Evolutionary conservation across 1,140 invertebrate genomes (phyloP).

Genomic region (Drosophila asahinai): DNA sequence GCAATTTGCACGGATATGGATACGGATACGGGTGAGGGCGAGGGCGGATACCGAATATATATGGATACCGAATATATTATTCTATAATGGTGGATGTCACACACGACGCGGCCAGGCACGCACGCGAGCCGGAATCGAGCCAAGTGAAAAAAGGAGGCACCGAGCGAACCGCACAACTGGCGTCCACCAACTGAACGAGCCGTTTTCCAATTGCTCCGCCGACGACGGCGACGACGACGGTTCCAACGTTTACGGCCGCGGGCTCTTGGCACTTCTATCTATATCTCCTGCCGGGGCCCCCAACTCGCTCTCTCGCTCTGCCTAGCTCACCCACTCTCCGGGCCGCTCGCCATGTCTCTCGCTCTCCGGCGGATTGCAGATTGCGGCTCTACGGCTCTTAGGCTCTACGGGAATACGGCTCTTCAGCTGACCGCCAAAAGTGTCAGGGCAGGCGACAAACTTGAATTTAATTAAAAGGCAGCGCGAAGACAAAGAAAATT

Average conservation of each 20-base stretch:
- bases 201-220: conserved; percentile 55
- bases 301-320: conserved; percentile 25
- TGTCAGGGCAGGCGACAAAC: conserved; percentile 72
- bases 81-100: conserved; percentile 55
- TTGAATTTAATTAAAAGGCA: conserved; percentile 79
- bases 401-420: conserved; percentile 14
- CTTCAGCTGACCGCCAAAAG: conserved; percentile 65
- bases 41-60: neutral
- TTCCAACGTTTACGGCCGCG: conserved; percentile 27
- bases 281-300: conserved; percentile 52
- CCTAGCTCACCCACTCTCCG: conserved; percentile 32
- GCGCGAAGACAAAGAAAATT: conserved; percentile 38
- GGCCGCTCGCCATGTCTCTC: conserved; percentile 16
- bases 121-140: conserved; percentile 24
- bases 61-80: conserved; percentile 35
- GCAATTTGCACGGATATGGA: conserved; percentile 25
- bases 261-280: conserved; percentile 53
- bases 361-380: conserved; percentile 43
- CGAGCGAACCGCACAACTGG: conserved; percentile 71
- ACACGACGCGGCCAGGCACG: conserved; percentile 34
- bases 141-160: conserved; percentile 52
- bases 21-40: conserved; percentile 11
- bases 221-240: conserved; percentile 15
- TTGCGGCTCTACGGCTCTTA: neutral
- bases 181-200: conserved; percentile 70